These are phyloP conservation scores for Illadopsis cleaveri DNA, from an alignment of 2,113 vertebrate genomes.

Conservation along the genomic window DNA sequence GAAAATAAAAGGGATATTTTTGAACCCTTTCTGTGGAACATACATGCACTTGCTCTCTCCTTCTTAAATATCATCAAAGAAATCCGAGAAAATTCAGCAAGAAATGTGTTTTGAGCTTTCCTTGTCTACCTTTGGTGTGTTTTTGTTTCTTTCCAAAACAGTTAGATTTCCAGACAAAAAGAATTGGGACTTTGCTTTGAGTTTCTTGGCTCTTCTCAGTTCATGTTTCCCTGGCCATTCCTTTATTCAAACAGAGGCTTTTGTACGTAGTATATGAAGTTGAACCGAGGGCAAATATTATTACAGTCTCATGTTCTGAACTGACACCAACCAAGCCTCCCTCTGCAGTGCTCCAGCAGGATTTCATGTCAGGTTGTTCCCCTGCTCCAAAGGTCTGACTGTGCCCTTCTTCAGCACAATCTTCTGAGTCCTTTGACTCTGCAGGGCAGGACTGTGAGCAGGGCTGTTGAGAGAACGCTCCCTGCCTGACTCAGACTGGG, in stretches of 20 bases:
- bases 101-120: neutral
- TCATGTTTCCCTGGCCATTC: neutral
- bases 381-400: neutral
- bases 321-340: neutral
- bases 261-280: constrained; percentile 45
- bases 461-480: neutral
- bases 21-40: neutral
- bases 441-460: neutral
- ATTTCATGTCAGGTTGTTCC: neutral
- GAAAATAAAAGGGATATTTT: neutral
- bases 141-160: constrained; percentile 63
- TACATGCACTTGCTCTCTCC: neutral
- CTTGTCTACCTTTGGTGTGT: neutral
- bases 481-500: neutral
- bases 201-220: constrained; percentile 47
- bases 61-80: neutral
- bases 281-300: constrained; percentile 64
- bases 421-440: neutral
- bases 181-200: constrained; percentile 18
- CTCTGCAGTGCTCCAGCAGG: neutral
- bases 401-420: neutral
- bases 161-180: constrained; percentile 26
- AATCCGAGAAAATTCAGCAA: neutral
- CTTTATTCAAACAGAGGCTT: constrained; percentile 51
- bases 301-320: constrained; percentile 54